Evolutionary conservation across 2,888 invertebrate genomes (phyloP).

Genomic region (Lapara coniferarum): DNA sequence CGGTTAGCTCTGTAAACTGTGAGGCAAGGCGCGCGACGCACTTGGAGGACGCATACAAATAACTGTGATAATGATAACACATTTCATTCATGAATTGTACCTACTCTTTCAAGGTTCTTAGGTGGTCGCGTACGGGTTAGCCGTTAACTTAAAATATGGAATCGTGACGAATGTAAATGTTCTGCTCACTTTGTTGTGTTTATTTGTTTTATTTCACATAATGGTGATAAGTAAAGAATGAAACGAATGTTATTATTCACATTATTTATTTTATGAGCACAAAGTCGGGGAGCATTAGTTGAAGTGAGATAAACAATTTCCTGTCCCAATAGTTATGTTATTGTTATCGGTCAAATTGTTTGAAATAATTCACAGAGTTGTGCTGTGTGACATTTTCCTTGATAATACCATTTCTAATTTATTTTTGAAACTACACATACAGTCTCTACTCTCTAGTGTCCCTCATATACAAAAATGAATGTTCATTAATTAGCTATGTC

Average conservation of each 20-base stretch:
- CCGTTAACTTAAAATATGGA: constrained; percentile 31
- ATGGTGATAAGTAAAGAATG: neutral
- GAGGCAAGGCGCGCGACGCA: constrained; percentile 49
- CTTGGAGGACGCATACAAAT: constrained; percentile 59
- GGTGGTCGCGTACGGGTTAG: constrained; percentile 43
- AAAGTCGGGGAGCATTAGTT: neutral
- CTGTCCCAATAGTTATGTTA: neutral
- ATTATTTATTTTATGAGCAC: neutral
- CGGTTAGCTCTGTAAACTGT: constrained; percentile 62
- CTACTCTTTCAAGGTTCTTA: constrained; percentile 49
- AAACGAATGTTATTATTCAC: neutral
- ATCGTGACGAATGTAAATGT: constrained; percentile 13
- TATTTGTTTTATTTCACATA: neutral
- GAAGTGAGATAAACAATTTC: constrained; percentile 5
- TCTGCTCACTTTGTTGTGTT: neutral
- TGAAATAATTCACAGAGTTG: constrained; percentile 1
- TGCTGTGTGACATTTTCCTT: neutral
- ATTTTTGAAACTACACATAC: too few species aligned
- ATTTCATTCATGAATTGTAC: constrained; percentile 54
- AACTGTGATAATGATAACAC: constrained; percentile 34
- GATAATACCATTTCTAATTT: too few species aligned
- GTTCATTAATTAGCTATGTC: too few species aligned
- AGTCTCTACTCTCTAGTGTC: too few species aligned
- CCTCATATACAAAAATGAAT: too few species aligned
- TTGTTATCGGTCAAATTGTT: constrained; percentile 12